Evolutionary conservation across 2,888 invertebrate species (phyloP).

Genomic region (Protonemura montana): DNA sequence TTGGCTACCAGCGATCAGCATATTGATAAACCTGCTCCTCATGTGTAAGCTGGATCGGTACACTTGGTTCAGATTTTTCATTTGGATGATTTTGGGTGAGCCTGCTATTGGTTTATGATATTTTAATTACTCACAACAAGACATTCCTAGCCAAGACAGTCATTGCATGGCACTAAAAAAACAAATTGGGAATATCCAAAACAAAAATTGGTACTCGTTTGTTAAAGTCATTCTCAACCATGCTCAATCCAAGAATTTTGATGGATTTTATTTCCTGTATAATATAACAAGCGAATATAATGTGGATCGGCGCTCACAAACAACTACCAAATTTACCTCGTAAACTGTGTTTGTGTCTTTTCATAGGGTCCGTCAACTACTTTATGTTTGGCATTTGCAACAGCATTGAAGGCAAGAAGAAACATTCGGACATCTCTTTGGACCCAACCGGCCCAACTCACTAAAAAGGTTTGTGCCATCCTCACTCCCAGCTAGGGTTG

Average conservation of each 20-base stretch:
- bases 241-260: too few relatives aligned
- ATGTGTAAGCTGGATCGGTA: slow-evolving; percentile 86
- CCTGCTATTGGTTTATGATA: too few relatives aligned
- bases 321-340: too few relatives aligned
- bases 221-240: too few relatives aligned
- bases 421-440: background rate
- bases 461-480: background rate
- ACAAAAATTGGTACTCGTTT: too few relatives aligned
- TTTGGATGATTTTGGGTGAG: slow-evolving; percentile 84
- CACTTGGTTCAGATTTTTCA: slow-evolving; percentile 88
- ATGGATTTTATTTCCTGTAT: too few relatives aligned
- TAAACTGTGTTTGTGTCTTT: background rate
- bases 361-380: background rate
- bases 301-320: too few relatives aligned
- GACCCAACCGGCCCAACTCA: background rate
- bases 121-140: too few relatives aligned
- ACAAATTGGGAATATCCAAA: too few relatives aligned
- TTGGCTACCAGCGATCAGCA: slow-evolving; percentile 81
- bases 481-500: background rate
- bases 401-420: background rate
- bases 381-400: background rate
- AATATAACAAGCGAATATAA: too few relatives aligned
- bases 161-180: too few relatives aligned
- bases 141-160: too few relatives aligned
- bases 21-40: slow-evolving; percentile 86